These are phyloP conservation scores for Yponomeuta cagnagella DNA, from an alignment of 2,888 invertebrate genomes.

Conservation along the genomic window DNA sequence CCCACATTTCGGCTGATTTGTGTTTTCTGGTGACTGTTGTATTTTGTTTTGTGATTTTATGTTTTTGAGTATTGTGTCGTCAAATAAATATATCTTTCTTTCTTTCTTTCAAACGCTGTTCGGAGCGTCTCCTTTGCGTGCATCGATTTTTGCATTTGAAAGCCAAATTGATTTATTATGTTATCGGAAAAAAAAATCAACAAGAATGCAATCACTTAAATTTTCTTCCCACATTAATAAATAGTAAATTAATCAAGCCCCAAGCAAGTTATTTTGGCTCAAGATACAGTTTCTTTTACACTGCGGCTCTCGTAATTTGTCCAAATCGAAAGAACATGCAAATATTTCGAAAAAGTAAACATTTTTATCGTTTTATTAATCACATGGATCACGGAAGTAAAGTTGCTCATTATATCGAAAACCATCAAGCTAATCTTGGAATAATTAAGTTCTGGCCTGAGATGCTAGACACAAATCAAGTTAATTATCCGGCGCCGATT, in stretches of 20 bases:
- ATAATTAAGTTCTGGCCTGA: not conserved
- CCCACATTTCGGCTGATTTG: too few relatives aligned
- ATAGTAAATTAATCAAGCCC: not conserved
- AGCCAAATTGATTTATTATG: too few relatives aligned
- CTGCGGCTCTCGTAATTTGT: not conserved
- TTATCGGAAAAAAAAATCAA: too few relatives aligned
- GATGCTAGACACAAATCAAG: not conserved
- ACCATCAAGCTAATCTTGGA: not conserved
- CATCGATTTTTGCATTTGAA: too few relatives aligned
- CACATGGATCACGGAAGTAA: not conserved
- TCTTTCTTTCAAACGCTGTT: too few relatives aligned
- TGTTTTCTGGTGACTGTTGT: too few relatives aligned
- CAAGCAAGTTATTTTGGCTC: not conserved
- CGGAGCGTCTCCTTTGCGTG: too few relatives aligned
- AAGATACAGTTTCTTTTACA: not conserved
- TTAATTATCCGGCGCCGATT: not conserved
- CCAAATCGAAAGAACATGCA: not conserved
- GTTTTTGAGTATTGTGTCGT: too few relatives aligned
- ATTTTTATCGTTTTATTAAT: not conserved
- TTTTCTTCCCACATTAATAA: constrained; percentile 9
- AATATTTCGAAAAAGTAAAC: not conserved
- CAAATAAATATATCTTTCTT: too few relatives aligned
- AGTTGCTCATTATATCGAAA: not conserved
- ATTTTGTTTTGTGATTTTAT: too few relatives aligned
- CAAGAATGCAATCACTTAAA: not conserved